Percentiles rank a stretch among this genome's conserved stretches.
These are phyloP conservation scores for Phrynocephalus versicolor DNA, from an alignment of 2,113 vertebrate genomes.

Conservation along the genomic window DNA sequence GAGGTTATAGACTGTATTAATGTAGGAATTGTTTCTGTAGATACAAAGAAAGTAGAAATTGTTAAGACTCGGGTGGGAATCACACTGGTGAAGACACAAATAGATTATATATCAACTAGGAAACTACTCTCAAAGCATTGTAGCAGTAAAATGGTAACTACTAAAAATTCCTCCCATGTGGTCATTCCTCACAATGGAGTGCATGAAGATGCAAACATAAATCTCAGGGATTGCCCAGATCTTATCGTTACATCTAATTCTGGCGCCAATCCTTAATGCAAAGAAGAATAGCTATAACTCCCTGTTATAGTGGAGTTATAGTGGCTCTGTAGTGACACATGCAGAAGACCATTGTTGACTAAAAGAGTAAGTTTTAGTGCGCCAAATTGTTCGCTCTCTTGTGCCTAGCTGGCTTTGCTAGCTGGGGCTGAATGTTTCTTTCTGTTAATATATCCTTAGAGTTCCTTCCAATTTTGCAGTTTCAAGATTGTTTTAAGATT, in stretches of 20 bases:
- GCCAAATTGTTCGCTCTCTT: too few relatives aligned
- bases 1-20: conserved; percentile 83
- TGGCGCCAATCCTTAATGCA: background rate
- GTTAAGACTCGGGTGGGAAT: background rate
- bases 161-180: background rate
- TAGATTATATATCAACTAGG: background rate
- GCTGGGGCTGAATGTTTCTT: too few relatives aligned
- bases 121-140: background rate
- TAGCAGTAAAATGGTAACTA: background rate
- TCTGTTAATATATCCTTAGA: too few relatives aligned
- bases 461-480: too few relatives aligned
- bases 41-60: background rate
- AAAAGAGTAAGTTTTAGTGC: too few relatives aligned
- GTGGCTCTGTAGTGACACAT: background rate
- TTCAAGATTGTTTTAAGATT: too few relatives aligned
- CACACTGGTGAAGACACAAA: background rate
- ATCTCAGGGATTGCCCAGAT: background rate
- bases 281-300: background rate
- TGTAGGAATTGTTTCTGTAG: conserved; percentile 77
- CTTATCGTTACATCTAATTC: background rate
- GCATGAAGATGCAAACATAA: background rate
- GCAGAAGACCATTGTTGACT: too few relatives aligned
- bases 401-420: too few relatives aligned
- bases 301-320: too few relatives aligned
- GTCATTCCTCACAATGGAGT: background rate